A percentile compares a stretch with the other conserved stretches of the same genome.
phyloP scores from a whole-genome alignment of 2,888 invertebrate genomes.

The Cheilosia grossa region DNA sequence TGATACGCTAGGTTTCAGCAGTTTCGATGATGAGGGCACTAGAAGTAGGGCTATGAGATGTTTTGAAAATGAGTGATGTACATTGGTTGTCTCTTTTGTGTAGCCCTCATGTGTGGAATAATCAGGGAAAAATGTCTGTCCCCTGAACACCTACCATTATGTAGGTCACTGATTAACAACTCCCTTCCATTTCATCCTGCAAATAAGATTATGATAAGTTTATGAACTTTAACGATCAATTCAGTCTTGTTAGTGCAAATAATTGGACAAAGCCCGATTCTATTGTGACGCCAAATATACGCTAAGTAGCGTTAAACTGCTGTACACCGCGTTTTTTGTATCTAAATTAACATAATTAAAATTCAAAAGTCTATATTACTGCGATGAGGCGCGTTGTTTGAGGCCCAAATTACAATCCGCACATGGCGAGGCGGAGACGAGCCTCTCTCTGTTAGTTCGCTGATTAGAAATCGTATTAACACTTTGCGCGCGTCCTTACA shows the following conservation, averaged over 20 bases:
- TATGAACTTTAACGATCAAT: slow-evolving; percentile 10
- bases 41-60: no score
- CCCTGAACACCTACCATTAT: no score
- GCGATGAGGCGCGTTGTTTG: slow-evolving; percentile 1
- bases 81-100: no score
- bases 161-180: no score
- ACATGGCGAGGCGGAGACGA: slow-evolving; percentile 1
- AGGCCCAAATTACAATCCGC: background rate
- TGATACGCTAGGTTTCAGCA: no score
- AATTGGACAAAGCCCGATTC: slow-evolving; percentile 35
- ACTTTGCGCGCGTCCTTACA: background rate
- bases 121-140: no score
- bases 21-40: no score
- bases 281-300: slow-evolving; percentile 33
- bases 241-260: slow-evolving; percentile 40
- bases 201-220: slow-evolving; percentile 18
- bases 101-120: no score
- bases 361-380: slow-evolving; percentile 31
- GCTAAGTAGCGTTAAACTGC: slow-evolving; percentile 59
- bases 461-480: slow-evolving; percentile 40
- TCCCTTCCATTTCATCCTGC: background rate
- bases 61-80: no score
- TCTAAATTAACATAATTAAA: slow-evolving; percentile 51
- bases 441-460: slow-evolving; percentile 46
- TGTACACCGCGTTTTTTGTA: slow-evolving; percentile 27